Evolutionary conservation across 2,888 invertebrate genomes (phyloP), one percentile per base, ranked within the genome.

Genomic region (Blastobasis adustella): DNA sequence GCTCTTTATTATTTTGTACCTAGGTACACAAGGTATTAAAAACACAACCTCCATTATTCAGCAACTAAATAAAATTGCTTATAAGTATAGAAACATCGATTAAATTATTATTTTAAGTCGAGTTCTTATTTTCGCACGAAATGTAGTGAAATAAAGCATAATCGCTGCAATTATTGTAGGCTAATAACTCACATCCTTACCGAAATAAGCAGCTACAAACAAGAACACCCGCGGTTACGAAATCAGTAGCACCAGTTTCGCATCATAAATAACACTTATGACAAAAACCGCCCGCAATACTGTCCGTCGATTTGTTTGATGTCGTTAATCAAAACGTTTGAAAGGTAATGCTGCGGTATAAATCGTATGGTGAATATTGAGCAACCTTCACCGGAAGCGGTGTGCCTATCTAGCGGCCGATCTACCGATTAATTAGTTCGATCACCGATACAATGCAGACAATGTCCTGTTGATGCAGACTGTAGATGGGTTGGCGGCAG

Each of bases 351-450:
- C 68, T 69, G 62, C 63, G 65, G 23, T 67, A 69, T 72, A 73
- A 69, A 71, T 71, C 62, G 65, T 65, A 65, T 67, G 69, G 72
- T 80, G 82, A 78, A 82, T 84, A 83, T 82, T 80, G 82, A 81
- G 73, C 78, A 82, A 81, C 84, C 76, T 77, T 79, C 82, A 75
- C 87, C 86, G 88, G 88, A 88, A 87, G 82, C 66, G 85, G 82
- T 82, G 80, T 69, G 83, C 63, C 76, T 79, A 88, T 87, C 87
- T 79, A 79, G 71, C 71, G 61, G 63, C 60, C 78, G 80, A 87
- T 87, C 86, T 84, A 75, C 73, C 79, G 82, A 81, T 86, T 87
- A 87, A 88, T 88, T 88, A 84, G 82, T 76, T 73, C 70, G 81
- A 83, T 86, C 80, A 60, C 65, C 70, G 61, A 67, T 76, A 81